Evolutionary conservation across 1,140 invertebrate genomes (phyloP), one percentile per base, ranked within the genome.

Genomic region (Lasioglossum baleicum): DNA sequence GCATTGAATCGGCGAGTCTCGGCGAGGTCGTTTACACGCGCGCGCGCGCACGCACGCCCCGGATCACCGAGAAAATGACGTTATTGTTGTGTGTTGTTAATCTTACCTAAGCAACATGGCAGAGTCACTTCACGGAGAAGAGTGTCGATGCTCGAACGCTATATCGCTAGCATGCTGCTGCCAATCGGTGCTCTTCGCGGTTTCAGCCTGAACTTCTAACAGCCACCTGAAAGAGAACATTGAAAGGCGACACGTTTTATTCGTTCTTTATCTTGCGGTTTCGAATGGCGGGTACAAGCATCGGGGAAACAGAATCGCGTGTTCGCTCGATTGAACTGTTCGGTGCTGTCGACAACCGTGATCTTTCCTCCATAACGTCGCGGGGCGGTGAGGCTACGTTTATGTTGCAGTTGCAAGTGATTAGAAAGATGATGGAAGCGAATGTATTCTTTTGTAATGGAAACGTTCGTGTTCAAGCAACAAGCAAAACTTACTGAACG

Each of bases 71-170:
- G 31, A 51, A 44, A 26, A 64, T 63, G 6, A 63, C 35, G 7
- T 56, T 73, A 7, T 56, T 73, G 6, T 10, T 11, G 44, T 48
- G 35, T 48, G 44, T 48, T 48, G 44, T 56, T 48, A 56, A 70
- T 71, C 77, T 91, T 90, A 92, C 92, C 92, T 93, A 91, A 90
- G 92, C 89, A 92, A 93, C 92, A 93, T 93, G 88, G 92, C 90
- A 92, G 87, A 85, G 75, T 89, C 83, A 88, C 90, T 88, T 93
- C 88, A 90, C 87, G 89, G 90, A 84, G 86, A 93, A 91, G 88
- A 93, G 83, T 75, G 84, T 88, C 81, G 88, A 87, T 88, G 83
- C 81, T 88, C 81, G 81, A 87, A 86, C 81, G 88, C 88, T 93
- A 93, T 88, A 91, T 91, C 78, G 84, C 82, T 80, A 89, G 83